Conservation (phyloP, 1,140 invertebrate species). For the Triops cancriformis region DNA sequence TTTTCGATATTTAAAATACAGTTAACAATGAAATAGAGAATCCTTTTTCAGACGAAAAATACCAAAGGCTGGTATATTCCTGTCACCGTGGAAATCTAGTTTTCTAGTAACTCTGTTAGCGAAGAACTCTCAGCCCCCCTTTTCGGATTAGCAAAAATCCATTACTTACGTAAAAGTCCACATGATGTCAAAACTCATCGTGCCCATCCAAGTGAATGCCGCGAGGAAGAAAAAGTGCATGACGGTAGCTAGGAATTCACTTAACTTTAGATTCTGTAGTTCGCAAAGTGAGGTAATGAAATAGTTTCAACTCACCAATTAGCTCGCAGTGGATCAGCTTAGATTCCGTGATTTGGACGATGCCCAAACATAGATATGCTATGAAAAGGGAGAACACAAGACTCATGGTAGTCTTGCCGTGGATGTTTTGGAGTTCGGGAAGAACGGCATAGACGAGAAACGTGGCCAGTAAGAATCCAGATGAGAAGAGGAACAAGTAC, state of each 20-base stretch:
- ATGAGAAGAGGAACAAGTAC: constrained; percentile 54
- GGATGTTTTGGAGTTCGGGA: constrained; percentile 59
- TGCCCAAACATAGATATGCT: constrained; percentile 50
- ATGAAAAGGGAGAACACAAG: constrained; percentile 54
- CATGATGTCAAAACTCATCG: constrained; percentile 34
- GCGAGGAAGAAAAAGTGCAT: constrained; percentile 32
- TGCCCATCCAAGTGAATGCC: constrained; percentile 31
- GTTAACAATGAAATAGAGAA: too few relatives aligned
- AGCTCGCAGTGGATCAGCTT: background rate
- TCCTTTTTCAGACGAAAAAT: too few relatives aligned
- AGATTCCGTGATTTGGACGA: constrained; percentile 40
- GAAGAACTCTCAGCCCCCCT: too few relatives aligned
- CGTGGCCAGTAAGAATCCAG: constrained; percentile 59
- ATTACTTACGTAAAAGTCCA: constrained; percentile 33
- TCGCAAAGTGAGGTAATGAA: background rate
- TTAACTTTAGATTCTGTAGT: background rate
- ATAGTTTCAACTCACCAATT: background rate
- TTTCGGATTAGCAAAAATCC: too few relatives aligned
- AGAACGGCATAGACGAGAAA: constrained; percentile 61
- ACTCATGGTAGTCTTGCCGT: constrained; percentile 55
- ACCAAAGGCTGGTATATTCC: too few relatives aligned
- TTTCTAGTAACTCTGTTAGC: too few relatives aligned
- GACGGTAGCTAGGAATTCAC: constrained; percentile 25
- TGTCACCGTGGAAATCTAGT: too few relatives aligned
- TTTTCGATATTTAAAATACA: too few relatives aligned